Percentiles rank a stretch among this genome's conserved stretches.
Conservation (phyloP, 2,113 vertebrate species). For the Nesogale talazaci region DNA sequence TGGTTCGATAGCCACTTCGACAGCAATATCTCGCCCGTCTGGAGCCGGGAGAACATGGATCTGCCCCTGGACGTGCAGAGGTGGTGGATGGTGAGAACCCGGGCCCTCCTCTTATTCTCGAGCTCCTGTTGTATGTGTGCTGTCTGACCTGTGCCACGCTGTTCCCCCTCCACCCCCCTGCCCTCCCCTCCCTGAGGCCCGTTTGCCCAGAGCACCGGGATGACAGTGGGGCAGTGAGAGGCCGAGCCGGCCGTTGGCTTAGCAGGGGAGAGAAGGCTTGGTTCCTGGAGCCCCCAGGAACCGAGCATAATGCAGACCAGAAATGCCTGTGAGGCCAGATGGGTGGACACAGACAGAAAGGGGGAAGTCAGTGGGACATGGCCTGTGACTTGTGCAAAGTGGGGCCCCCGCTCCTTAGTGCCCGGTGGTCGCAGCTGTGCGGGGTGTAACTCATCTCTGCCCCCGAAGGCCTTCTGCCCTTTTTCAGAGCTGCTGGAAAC, state of each 20-base stretch:
- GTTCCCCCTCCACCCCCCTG: too few species aligned
- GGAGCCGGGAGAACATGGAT: constrained; percentile 96
- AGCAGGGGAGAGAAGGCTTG: neutral
- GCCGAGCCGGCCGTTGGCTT: neutral
- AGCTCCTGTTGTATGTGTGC: neutral
- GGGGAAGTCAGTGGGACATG: neutral
- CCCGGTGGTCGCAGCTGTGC: neutral
- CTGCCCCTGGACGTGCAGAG: constrained; percentile 94
- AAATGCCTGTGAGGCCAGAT: neutral
- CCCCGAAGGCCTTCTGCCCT: neutral
- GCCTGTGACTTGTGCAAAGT: neutral
- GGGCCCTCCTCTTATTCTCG: neutral
- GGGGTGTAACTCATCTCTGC: too few species aligned
- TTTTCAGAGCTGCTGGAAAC: neutral
- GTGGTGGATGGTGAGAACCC: constrained; percentile 97
- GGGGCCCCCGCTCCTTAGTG: neutral
- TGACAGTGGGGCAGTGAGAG: neutral
- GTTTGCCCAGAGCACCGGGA: neutral
- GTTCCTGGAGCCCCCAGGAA: neutral
- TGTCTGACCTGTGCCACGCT: neutral
- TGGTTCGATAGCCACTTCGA: constrained; percentile 97
- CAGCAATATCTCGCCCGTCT: constrained; percentile 92
- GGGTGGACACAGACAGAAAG: neutral
- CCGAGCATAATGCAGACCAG: neutral
- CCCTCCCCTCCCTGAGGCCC: too few species aligned